Percentiles rank a stretch among this genome's conserved stretches.
Conservation (phyloP, 2,888 invertebrate species). For the Trichopoda pennipes region DNA sequence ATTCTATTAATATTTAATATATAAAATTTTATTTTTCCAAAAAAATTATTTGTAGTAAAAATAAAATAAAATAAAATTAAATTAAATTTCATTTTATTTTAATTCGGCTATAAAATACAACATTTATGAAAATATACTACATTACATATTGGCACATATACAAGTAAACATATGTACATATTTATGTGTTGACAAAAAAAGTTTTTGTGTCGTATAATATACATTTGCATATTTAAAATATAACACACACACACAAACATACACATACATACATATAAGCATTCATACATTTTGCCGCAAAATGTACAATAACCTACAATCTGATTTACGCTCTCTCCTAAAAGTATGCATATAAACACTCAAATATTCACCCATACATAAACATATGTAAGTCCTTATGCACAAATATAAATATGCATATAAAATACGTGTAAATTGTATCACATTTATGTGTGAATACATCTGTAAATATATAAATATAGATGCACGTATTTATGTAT, state of each 20-base stretch:
- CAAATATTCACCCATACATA: not conserved
- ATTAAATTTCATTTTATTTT: conserved; percentile 53
- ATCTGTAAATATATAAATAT: conserved; percentile 20
- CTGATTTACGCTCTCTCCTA: conserved; percentile 43
- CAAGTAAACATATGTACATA: not conserved
- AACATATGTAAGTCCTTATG: not conserved
- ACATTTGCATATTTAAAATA: conserved; percentile 46
- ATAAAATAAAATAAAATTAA: conserved; percentile 5
- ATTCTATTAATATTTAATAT: conserved; percentile 53
- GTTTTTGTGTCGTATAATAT: conserved; percentile 19
- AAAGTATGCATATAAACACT: conserved; percentile 20
- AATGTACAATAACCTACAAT: not conserved
- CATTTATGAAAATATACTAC: conserved; percentile 45
- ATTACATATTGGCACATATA: not conserved
- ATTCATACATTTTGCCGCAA: conserved; percentile 18
- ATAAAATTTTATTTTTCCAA: conserved; percentile 37
- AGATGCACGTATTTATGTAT: not conserved
- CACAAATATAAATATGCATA: conserved; percentile 49
- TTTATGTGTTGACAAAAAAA: not conserved
- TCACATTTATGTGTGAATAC: conserved; percentile 54
- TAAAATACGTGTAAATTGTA: conserved; percentile 64
- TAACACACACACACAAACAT: conserved; percentile 1
- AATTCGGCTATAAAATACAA: conserved; percentile 57
- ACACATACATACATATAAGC: too few species aligned
- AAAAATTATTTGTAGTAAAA: not conserved